Evolutionary conservation across 2,888 invertebrate species (phyloP), one percentile per base, ranked within the genome.

Genomic region (Xiphydria camelus): DNA sequence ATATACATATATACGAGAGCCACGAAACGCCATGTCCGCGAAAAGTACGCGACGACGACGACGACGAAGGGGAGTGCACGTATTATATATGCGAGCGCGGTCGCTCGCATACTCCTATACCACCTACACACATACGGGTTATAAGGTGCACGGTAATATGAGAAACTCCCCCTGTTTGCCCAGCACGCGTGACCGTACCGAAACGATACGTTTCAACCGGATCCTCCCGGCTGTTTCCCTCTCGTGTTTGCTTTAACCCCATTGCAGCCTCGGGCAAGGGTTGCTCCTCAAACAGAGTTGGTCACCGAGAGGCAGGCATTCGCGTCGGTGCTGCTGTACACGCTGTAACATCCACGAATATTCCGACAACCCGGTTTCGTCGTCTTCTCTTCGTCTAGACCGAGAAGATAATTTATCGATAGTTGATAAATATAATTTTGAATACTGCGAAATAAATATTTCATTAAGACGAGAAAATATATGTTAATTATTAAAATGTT

Each of bases 251-350:
- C 64, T 67, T 62, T 64, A 61, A 64, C 63, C 64, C 61, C 53
- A 47, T 44, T 49, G 34, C 41, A 42, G 58, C 63, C 59, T 47
- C 51, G 45, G 66, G 69, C 69, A 68, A 70, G 70, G 70, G 70
- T 70, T 63, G 64, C 65, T 63, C 46, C 61, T 71, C 70, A 70
- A 71, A 71, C 69, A 69, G 65, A 67, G 65, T 70, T 70, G 66
- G 66, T 66, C 68, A 64, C 63, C 62, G 61, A 66, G 68, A 62
- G 52, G 36, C 36, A 19, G 19, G 36, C 20, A 2, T 3, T 25
- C 25, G 9, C n/a, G n/a, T 25, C 26, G 26, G 12, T 26, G 14
- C 10, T 10, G 26, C 10, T 4, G 10, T 26, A 26, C 26, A 7
- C 10, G 10, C 26, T 5, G 10, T 14, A 26, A 10, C 26, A 12